These are phyloP conservation scores for Ectropis crepuscularia DNA, from an alignment of 2,888 invertebrate species.

Conservation along the genomic window DNA sequence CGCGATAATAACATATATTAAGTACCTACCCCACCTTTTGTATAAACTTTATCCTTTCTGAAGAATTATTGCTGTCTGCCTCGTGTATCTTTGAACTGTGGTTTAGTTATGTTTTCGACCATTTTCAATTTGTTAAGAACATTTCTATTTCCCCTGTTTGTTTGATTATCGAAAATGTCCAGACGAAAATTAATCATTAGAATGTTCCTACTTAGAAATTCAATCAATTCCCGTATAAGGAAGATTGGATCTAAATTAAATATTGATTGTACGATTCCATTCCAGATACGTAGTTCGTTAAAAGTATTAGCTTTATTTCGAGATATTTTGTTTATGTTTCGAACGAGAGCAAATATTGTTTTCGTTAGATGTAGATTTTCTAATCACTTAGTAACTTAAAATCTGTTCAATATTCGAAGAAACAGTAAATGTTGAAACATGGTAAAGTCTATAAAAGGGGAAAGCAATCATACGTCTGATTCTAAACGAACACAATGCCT, in stretches of 20 bases:
- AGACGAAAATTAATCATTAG: conserved; percentile 21
- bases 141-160: conserved; percentile 13
- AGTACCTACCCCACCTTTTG: conserved; percentile 47
- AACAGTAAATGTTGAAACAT: conserved; percentile 44
- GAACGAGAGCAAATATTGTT: conserved; percentile 15
- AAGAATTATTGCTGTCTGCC: conserved; percentile 42
- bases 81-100: conserved; percentile 10
- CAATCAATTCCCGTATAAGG: conserved; percentile 31
- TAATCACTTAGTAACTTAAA: conserved; percentile 18
- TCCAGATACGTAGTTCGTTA: conserved; percentile 33
- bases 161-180: conserved; percentile 13
- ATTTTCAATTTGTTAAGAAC: conserved; percentile 7
- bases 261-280: conserved; percentile 37
- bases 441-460: conserved; percentile 57
- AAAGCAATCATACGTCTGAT: conserved; percentile 68
- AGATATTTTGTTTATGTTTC: conserved; percentile 2
- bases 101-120: conserved; percentile 7
- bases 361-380: background rate
- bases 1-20: conserved; percentile 77
- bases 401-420: conserved; percentile 37
- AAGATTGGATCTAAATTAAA: conserved; percentile 39
- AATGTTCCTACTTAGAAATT: conserved; percentile 23
- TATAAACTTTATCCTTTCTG: conserved; percentile 56
- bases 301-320: conserved; percentile 24
- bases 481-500: conserved; percentile 68